Conservation (phyloP, 2,797 vertebrate species). For the Gambelia wislizenii region DNA sequence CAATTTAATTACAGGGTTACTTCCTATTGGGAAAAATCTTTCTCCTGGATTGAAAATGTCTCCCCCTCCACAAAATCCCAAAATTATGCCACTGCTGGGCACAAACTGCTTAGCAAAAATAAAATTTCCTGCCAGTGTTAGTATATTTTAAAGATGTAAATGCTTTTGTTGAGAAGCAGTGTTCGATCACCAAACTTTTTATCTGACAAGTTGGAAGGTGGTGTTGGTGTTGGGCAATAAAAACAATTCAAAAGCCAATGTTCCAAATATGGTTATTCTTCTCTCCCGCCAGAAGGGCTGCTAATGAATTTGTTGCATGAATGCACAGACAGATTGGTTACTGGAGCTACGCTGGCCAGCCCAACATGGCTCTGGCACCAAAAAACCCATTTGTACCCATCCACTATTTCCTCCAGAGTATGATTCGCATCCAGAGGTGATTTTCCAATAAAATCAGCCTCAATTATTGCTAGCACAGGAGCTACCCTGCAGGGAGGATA, state of each 20-base stretch:
- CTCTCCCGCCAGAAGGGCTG: conserved; percentile 78
- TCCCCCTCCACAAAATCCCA: too few species aligned
- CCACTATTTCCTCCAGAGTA: conserved; percentile 81
- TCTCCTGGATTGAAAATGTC: too few species aligned
- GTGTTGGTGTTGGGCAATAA: background rate
- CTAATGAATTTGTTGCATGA: conserved; percentile 86
- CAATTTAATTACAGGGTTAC: too few species aligned
- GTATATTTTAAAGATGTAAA: conserved; percentile 63
- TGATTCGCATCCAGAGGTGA: conserved; percentile 77
- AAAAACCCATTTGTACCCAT: conserved; percentile 74
- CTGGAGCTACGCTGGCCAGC: conserved; percentile 71
- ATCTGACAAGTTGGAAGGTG: conserved; percentile 66
- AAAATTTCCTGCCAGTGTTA: conserved; percentile 65
- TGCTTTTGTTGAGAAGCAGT: conserved; percentile 64
- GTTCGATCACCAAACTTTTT: conserved; percentile 72
- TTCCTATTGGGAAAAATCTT: too few species aligned
- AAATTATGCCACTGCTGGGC: conserved; percentile 20
- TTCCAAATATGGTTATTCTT: conserved; percentile 78
- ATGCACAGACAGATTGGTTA: conserved; percentile 83
- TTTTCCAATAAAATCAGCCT: conserved; percentile 83
- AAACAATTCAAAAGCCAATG: conserved; percentile 79
- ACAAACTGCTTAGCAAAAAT: conserved; percentile 43
- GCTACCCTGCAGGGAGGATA: conserved; percentile 75
- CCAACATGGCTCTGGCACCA: conserved; percentile 72
- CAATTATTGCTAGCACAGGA: conserved; percentile 77